phyloP scores from a whole-genome alignment of 53 echinoderm and acorn worm species.

The Hippasteria phrygiana region DNA sequence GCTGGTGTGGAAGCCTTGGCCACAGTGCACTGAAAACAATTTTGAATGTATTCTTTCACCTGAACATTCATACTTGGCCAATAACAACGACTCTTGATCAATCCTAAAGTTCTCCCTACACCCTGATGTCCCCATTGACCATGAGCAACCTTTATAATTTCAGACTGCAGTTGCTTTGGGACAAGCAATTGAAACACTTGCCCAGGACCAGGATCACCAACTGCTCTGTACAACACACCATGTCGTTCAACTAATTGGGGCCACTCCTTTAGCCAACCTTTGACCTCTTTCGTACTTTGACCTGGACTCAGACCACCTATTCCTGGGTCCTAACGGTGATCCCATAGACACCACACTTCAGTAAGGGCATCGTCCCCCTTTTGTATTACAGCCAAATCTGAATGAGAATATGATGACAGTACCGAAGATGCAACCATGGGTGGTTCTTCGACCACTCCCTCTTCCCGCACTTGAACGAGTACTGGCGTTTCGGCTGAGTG shows the following conservation, averaged over 20 bases:
- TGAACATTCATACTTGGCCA: slow-evolving; percentile 77
- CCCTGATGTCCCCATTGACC: slow-evolving; percentile 76
- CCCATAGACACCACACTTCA: slow-evolving; percentile 46
- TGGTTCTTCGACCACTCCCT: background rate
- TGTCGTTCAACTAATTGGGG: slow-evolving; percentile 16
- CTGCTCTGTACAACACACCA: slow-evolving; percentile 67
- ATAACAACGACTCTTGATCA: slow-evolving; percentile 68
- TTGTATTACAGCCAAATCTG: slow-evolving; percentile 65
- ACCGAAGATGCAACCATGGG: slow-evolving; percentile 29
- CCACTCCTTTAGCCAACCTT: slow-evolving; percentile 55
- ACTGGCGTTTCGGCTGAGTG: background rate
- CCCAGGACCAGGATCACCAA: slow-evolving; percentile 26
- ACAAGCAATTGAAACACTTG: slow-evolving; percentile 62
- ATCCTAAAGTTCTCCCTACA: slow-evolving; percentile 48
- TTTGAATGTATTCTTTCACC: slow-evolving; percentile 52
- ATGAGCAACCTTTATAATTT: slow-evolving; percentile 61
- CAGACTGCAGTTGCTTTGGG: slow-evolving; percentile 48
- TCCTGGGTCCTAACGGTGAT: slow-evolving; percentile 62
- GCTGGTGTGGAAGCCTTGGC: slow-evolving; percentile 64
- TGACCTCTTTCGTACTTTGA: slow-evolving; percentile 4
- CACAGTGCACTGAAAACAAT: slow-evolving; percentile 65
- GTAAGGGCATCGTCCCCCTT: slow-evolving; percentile 49
- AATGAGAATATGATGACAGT: slow-evolving; percentile 70
- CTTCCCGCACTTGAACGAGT: background rate
- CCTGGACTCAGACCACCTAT: background rate